Evolutionary conservation across 2,113 vertebrate species (phyloP).

Genomic region (Climacteris rufus): DNA sequence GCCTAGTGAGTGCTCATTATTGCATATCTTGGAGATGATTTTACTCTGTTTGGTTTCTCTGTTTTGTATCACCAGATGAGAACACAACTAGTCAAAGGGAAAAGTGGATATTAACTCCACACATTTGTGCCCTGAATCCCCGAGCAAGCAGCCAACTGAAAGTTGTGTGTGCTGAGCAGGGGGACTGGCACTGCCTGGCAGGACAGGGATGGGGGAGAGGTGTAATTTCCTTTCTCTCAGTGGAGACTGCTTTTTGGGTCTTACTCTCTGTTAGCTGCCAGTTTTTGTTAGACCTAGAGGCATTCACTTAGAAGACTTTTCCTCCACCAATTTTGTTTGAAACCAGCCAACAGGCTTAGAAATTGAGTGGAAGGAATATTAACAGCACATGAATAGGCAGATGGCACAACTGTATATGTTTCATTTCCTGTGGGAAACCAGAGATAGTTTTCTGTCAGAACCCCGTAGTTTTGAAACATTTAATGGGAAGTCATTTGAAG

Average conservation of each 20-base stretch:
- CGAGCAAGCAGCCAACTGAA: neutral
- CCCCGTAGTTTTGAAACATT: neutral
- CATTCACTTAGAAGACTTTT: neutral
- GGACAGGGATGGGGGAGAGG: neutral
- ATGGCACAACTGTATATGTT: neutral
- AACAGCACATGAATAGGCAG: slow-evolving; percentile 10
- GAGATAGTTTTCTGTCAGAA: neutral
- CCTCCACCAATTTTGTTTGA: neutral
- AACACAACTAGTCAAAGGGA: neutral
- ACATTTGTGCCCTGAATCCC: neutral
- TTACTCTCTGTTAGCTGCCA: neutral
- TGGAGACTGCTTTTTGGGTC: neutral
- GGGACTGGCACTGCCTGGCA: neutral
- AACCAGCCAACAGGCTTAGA: neutral
- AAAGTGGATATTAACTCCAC: fast-evolving
- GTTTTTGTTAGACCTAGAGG: neutral
- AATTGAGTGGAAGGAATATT: neutral
- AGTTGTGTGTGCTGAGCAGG: neutral
- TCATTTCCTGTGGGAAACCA: slow-evolving; percentile 11
- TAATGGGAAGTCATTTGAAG: neutral
- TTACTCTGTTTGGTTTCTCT: neutral
- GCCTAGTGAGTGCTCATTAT: neutral
- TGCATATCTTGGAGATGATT: neutral
- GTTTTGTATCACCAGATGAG: neutral
- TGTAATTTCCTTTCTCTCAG: neutral